These are phyloP conservation scores for Eupithecia tripunctaria DNA, from an alignment of 2,888 invertebrate genomes.

Conservation along the genomic window DNA sequence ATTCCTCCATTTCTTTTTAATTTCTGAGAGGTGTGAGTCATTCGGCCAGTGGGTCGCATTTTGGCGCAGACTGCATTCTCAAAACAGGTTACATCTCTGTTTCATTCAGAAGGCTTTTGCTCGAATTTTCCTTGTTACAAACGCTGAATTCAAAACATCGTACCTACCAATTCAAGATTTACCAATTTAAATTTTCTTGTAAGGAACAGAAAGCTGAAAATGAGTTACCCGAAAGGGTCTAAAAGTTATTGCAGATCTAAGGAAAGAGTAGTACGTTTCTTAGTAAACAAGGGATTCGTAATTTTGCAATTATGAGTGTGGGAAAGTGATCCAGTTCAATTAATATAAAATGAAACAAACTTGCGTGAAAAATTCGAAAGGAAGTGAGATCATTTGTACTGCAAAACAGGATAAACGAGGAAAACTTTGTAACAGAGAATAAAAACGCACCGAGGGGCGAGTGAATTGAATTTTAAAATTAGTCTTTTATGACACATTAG, in stretches of 20 bases:
- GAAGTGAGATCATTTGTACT: background rate
- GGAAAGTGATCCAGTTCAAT: constrained; percentile 54
- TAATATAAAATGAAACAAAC: constrained; percentile 5
- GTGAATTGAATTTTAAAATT: background rate
- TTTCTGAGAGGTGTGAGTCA: constrained; percentile 58
- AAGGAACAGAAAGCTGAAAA: constrained; percentile 12
- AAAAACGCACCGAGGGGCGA: background rate
- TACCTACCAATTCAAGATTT: background rate
- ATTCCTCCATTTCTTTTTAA: constrained; percentile 31
- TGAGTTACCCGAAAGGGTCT: background rate
- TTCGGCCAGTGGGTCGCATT: constrained; percentile 69
- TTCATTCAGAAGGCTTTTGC: constrained; percentile 43
- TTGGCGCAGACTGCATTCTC: constrained; percentile 58
- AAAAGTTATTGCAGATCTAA: background rate
- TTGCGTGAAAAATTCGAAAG: background rate
- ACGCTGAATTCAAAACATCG: constrained; percentile 24
- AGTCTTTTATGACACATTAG: background rate
- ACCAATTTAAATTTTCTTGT: constrained; percentile 14
- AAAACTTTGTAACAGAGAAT: background rate
- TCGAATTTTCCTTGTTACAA: constrained; percentile 42
- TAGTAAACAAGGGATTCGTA: constrained; percentile 54
- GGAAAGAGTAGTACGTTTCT: constrained; percentile 54
- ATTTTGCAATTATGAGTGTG: constrained; percentile 59
- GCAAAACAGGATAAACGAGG: background rate
- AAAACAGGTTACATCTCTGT: constrained; percentile 56